Evolutionary conservation across 2,888 invertebrate genomes (phyloP).

Genomic region (Lymantria monacha): DNA sequence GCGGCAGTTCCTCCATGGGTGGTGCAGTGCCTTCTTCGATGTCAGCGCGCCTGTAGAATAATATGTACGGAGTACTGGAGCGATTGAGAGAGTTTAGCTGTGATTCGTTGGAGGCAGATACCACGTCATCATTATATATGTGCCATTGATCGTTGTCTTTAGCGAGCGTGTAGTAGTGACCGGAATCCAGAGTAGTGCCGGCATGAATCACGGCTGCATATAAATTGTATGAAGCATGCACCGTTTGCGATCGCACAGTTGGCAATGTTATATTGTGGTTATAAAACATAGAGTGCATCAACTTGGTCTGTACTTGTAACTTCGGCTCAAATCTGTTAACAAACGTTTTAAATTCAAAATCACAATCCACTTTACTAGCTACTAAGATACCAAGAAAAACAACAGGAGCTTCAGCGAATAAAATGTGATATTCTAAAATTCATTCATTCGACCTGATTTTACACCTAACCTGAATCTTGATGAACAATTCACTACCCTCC

Average conservation of each 20-base stretch:
- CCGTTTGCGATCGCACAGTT: constrained; percentile 54
- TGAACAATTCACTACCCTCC: too few relatives aligned
- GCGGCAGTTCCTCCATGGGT: constrained; percentile 55
- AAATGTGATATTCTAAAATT: too few relatives aligned
- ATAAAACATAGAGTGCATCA: constrained; percentile 86
- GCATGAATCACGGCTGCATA: constrained; percentile 93
- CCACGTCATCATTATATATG: constrained; percentile 90
- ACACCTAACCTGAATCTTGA: too few relatives aligned
- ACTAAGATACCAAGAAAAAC: neutral
- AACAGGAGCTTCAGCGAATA: too few relatives aligned
- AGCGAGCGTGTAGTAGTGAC: constrained; percentile 94
- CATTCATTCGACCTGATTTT: too few relatives aligned
- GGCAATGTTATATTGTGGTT: constrained; percentile 80
- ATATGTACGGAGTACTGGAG: constrained; percentile 91
- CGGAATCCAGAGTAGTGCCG: constrained; percentile 91
- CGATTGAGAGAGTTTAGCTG: constrained; percentile 85
- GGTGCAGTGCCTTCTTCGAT: constrained; percentile 60
- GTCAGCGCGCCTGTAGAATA: constrained; percentile 85
- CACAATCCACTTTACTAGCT: neutral
- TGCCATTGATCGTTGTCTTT: constrained; percentile 88
- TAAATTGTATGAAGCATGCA: constrained; percentile 83
- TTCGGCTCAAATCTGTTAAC: constrained; percentile 63
- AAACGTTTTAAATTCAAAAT: constrained; percentile 11
- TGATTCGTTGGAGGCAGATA: constrained; percentile 82
- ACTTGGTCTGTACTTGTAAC: constrained; percentile 87